Base-by-base conservation (phyloP, 2,888 invertebrate species). In the Ophioninae sp. region DNA sequence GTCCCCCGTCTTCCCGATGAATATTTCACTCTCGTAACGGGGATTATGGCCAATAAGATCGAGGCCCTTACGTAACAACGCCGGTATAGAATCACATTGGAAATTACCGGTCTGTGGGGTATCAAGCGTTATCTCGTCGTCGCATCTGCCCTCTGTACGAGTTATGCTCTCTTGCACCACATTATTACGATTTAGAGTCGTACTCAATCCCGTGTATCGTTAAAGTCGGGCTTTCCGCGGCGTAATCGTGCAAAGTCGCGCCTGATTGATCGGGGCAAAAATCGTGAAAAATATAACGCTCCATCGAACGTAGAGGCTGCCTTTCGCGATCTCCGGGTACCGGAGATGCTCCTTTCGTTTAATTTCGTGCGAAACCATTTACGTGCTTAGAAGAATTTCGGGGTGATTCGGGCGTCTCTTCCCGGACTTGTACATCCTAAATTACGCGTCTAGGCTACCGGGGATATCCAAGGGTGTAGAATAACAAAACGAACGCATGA, bases 61-160 rank as follows among this genome's bases (percentile, higher is more conserved):
- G 41, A 73, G 41, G 56, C 17, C 56, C 72, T 83, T 83, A 79
- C 79, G 83, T 83, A 83, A 83, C 64, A 76, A 56, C 39, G 10
- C 13, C 2, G 30, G 1, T 44, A 30, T 44, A 41, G 39, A 68
- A 80, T 80, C 67, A 77, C 73, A 77, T 83, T 77, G 76, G 80
- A 77, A 68, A 83, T 74, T 69, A 83, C 51, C 59, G 65, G 63
- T 77, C 44, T 61, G 39, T 61, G 20, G 23, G 64, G 81, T 81
- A 84, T 83, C 75, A 72, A 79, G 78, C 78, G 78, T 81, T 84
- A 84, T 84, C 84, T 81, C n/a, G 58, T 67, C 64, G 65, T 65
- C 78, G 30, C 30, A 84, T 84, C 84, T 81, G 84, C 78, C 79
- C 81, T 84, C 79, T 79, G 75, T 72, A 75, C 78, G 84, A 84